Evolutionary conservation across 2,113 vertebrate genomes (phyloP), one percentile per base, ranked within the genome.

Genomic region (Strix aluco): DNA sequence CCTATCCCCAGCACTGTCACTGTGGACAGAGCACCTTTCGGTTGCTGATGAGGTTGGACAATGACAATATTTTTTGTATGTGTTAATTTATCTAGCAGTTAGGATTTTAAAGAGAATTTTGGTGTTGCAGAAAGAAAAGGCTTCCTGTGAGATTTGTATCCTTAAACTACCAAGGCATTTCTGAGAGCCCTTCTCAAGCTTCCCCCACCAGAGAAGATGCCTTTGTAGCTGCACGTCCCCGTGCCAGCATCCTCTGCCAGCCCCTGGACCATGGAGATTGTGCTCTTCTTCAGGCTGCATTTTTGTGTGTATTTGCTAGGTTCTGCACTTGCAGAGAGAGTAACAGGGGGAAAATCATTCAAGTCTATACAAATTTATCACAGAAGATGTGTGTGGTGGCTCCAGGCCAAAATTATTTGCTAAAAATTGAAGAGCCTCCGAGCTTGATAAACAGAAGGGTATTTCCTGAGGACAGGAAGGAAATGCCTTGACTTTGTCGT

Each of bases 401-500:
- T 81, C 47, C 25, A 34, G 46, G 90, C 72, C 59, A 82, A 69
- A 92, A 77, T 32, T 54, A 46, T 63, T 86, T 59, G 70, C 74
- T 95, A 80, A 82, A 91, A 82, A 38, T 55, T 61, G 89, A 95
- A 63, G 46, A 72, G 40, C 70, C 81, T 91, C 62, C 2, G 14
- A 58, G 84, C 73, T 70, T 47, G 58, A 92, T 44, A 91, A 94
- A 90, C 66, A 94, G 66, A 72, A 80, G 78, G 74, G 18, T 61
- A 36, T 73, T 95, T 95, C 78, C 78, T 88, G 54, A 89, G 81
- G 81, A 67, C 51, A 82, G 95, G 89, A 95, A 94, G 95, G 88
- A 94, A 95, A 83, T 0, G 1, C 59, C 92, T 93, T 40, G 46
- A 14, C 66, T 91, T 79, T 61, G n/a, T 47, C 0, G 0, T 44